phyloP scores from a whole-genome alignment of 2,797 vertebrate genomes.

The Melanotaenia maccullochi region DNA sequence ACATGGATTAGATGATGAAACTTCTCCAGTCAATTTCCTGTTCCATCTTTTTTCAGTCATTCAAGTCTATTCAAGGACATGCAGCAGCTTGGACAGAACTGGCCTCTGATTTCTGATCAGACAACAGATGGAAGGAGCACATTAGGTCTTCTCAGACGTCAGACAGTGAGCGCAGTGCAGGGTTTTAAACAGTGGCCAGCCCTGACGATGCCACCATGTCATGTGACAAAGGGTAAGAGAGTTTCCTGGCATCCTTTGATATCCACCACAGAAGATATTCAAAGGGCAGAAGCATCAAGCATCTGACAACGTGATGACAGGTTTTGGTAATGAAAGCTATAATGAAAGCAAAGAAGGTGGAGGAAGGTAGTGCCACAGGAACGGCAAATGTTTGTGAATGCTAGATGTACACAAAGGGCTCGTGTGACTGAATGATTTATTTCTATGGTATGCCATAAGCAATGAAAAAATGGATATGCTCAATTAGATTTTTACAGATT shows the following conservation, averaged over 20 bases:
- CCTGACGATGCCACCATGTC: slow-evolving; percentile 13
- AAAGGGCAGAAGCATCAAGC: slow-evolving; percentile 58
- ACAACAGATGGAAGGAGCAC: slow-evolving; percentile 33
- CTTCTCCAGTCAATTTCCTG: slow-evolving; percentile 16
- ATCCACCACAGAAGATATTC: slow-evolving; percentile 33
- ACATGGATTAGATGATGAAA: slow-evolving; percentile 28
- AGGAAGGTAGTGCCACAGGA: slow-evolving; percentile 6
- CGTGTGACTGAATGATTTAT: slow-evolving; percentile 17
- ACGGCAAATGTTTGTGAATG: slow-evolving; percentile 25
- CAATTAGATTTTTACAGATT: too few relatives aligned
- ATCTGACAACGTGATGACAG: slow-evolving; percentile 35
- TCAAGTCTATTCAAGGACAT: slow-evolving; percentile 34
- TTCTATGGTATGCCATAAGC: slow-evolving; percentile 1
- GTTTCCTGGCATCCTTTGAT: slow-evolving; percentile 30
- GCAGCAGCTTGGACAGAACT: slow-evolving; percentile 25
- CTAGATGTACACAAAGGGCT: slow-evolving; percentile 2
- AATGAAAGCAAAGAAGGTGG: slow-evolving; percentile 38
- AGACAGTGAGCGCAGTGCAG: background rate
- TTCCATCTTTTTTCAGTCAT: background rate
- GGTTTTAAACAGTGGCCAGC: slow-evolving; percentile 1
- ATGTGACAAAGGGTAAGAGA: slow-evolving; percentile 8
- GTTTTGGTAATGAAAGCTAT: slow-evolving; percentile 33
- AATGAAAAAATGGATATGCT: background rate
- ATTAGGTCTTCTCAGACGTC: slow-evolving; percentile 33
- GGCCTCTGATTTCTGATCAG: slow-evolving; percentile 44